Conservation (phyloP, 2,113 vertebrate genomes). For the Athene cunicularia region DNA sequence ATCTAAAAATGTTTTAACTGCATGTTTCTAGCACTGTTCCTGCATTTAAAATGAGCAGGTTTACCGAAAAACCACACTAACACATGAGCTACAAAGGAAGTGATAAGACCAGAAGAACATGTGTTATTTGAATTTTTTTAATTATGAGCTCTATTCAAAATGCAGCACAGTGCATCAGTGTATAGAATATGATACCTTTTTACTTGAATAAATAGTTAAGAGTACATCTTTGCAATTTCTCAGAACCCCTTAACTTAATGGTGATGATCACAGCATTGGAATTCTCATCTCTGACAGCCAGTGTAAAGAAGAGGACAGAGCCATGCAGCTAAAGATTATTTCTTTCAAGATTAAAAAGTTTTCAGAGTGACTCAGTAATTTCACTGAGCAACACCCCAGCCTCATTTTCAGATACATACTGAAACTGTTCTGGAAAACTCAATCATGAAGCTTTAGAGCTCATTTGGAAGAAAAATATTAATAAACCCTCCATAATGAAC, state of each 20-base stretch:
- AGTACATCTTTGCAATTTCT: not conserved
- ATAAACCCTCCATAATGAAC: not conserved
- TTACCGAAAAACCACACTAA: not conserved
- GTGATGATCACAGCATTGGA: not conserved
- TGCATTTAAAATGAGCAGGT: not conserved
- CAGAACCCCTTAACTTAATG: not conserved
- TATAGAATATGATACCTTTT: not conserved
- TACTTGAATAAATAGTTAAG: not conserved
- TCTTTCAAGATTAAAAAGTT: not conserved
- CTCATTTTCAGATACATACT: not conserved
- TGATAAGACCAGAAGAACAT: not conserved
- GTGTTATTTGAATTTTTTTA: not conserved
- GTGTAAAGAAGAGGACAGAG: not conserved
- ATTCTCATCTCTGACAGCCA: not conserved
- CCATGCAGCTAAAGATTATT: not conserved
- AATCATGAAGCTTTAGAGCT: not conserved
- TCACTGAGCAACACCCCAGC: not conserved
- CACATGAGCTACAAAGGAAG: not conserved
- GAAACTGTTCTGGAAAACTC: not conserved
- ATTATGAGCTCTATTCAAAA: not conserved
- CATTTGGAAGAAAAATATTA: not conserved
- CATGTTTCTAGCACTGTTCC: not conserved
- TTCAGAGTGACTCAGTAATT: not conserved
- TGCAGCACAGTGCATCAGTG: not conserved
- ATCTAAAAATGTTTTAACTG: not conserved